Base-by-base conservation (phyloP, 2,888 invertebrate species). In the Suillia variegata region DNA sequence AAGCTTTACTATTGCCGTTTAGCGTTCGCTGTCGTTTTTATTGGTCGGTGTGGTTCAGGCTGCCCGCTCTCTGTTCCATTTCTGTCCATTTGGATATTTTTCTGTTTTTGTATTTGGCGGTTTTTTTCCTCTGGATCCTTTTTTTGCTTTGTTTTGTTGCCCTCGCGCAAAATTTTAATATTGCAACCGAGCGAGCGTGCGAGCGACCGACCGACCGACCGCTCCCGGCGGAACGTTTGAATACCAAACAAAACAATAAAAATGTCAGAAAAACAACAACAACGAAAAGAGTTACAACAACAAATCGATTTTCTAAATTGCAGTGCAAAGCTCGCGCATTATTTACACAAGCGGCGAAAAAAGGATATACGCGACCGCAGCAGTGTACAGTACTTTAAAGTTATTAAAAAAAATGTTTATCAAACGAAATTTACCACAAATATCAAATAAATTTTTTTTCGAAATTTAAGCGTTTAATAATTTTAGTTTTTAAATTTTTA, bases 291-390 rank as follows among this genome's bases (percentile, higher is more conserved):
- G 17, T 13, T 42, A 17, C 22, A 54, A 42, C 42, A 66, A 75
- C 75, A 73, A 75, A 72, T 75, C 71, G 74, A 72, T 72, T 72
- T 71, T 75, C 75, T 73, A 70, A 72, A 72, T 71, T 72, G 72
- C 74, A 75, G 71, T 66, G 75, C 62, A 63, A 74, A 70, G 67
- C 54, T 54, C 42, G 20, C 33, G 52, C 21, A 52, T 52, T 52
- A 17, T 52, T 52, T n/a, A n/a, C 52, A 52, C 52, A 34, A 34
- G 15, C 34, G 33, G 34, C 52, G n/a, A 18, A n/a, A n/a, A n/a
- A 6, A 2, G 52, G 31, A 52, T 20, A 21, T 34, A 17, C 26
- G 50, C 15, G 17, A 12, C 12, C n/a, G 50, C 26, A 15, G 10
- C 50, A 8, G 15, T 50, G 31, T 50, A 15, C 15, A 22, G 50